These are phyloP conservation scores for Eutolmus rufibarbis DNA, from an alignment of 2,888 invertebrate genomes.

Conservation along the genomic window DNA sequence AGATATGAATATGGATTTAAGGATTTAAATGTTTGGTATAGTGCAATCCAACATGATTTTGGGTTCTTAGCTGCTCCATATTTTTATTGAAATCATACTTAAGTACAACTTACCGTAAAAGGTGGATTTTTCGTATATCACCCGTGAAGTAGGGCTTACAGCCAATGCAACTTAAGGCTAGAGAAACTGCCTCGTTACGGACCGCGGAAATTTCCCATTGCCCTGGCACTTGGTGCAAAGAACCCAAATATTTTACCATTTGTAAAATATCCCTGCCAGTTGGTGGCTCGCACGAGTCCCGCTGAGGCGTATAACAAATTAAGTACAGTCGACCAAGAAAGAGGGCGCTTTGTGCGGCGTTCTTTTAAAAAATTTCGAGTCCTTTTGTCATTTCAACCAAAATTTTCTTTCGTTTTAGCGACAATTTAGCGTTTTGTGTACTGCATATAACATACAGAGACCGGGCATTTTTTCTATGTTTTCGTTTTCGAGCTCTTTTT, in stretches of 20 bases:
- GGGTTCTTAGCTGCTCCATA: neutral
- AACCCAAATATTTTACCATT: neutral
- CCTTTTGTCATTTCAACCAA: conserved; percentile 36
- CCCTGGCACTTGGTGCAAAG: neutral
- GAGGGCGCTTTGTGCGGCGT: neutral
- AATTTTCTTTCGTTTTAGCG: conserved; percentile 28
- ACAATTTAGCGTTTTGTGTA: conserved; percentile 27
- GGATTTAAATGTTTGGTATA: neutral
- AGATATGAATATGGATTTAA: too few relatives aligned
- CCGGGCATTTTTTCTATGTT: conserved; percentile 1
- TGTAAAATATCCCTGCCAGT: neutral
- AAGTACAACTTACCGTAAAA: neutral
- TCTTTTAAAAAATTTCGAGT: conserved; percentile 19
- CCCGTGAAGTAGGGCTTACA: neutral
- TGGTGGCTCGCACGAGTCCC: neutral
- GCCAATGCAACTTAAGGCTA: neutral
- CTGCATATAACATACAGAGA: conserved; percentile 12
- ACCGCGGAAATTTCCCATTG: neutral
- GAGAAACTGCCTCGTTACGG: neutral
- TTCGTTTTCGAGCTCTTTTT: conserved; percentile 20
- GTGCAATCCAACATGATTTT: neutral
- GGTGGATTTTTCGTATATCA: too few relatives aligned
- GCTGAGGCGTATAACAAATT: neutral
- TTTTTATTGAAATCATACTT: neutral
- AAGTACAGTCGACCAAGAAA: conserved; percentile 9